Base-by-base conservation (phyloP, 2,888 invertebrate species). In the Crioceris asparagi region DNA sequence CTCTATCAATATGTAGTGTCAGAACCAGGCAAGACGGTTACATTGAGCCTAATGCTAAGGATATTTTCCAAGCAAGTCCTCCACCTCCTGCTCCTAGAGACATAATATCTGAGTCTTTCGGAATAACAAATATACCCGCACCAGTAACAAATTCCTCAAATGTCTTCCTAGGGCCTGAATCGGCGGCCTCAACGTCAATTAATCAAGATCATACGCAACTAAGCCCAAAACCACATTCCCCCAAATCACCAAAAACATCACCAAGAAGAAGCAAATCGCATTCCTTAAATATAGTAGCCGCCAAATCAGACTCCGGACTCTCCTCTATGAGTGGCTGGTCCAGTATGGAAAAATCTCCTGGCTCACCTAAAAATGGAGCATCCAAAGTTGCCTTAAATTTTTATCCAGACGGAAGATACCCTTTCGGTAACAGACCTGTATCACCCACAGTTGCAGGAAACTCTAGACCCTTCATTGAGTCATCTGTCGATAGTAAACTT, bases 311-410 rank as follows among this genome's bases (percentile, higher is more conserved):
- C 60, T 87, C 87, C 1, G 87, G 87, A 0, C 65, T 88, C 34
- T 86, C 86, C 0, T 87, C 87, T 4, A 82, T 87, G 79, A 86
- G 84, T 55, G 85, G 86, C 3, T 83, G 86, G 76, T 84, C 84
- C 8, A 84, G 83, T 56, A 66, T 85, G 53, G 86, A 87, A 61
- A 86, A 86, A 65, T 85, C 86, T 19, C 86, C 86, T 3, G 80
- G 82, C 17, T 86, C 83, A 1, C 83, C 85, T 0, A 82, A 81
- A 60, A 77, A 69, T 32, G 43, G 41, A 16, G 43, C 39, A 29
- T 18, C 41, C 7, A 47, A 45, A 35, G 44, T 46, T 29, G 35
- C 36, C 8, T 43, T 38, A 32, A 43, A 17, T 26, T 16, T 23
- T 15, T 33, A 33, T 11, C 12, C 23, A 10, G 21, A 33, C 15